A percentile compares a stretch with the other conserved stretches of the same genome.
Conservation (phyloP, 92 coral and sea anemone species). For the Montipora capitata region DNA sequence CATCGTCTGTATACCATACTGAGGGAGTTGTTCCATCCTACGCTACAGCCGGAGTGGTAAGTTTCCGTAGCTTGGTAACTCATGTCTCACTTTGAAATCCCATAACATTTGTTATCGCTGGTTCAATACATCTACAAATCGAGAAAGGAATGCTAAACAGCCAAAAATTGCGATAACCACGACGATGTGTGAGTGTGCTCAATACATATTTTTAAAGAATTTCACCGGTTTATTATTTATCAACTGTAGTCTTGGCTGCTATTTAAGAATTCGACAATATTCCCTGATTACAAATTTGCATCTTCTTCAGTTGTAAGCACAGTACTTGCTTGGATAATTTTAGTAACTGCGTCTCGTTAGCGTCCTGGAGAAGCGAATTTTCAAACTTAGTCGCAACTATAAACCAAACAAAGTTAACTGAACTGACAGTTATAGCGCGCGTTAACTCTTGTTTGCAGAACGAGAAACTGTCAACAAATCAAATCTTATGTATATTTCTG, state of each 20-base stretch:
- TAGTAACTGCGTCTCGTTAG: too few species aligned
- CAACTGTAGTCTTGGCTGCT: too few species aligned
- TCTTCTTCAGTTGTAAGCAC: too few species aligned
- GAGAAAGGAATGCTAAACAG: neutral
- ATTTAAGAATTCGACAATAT: too few species aligned
- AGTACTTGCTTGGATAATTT: too few species aligned
- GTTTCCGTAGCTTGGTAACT: neutral
- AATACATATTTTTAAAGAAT: too few species aligned
- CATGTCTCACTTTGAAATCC: too few species aligned
- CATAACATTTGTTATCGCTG: too few species aligned
- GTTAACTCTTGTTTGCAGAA: conserved; percentile 6
- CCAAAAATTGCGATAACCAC: neutral
- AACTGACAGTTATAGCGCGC: conserved; percentile 10
- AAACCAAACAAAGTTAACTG: neutral
- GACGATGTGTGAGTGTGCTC: neutral
- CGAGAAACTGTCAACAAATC: neutral
- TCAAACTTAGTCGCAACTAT: neutral
- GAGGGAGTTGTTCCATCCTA: conserved; percentile 81
- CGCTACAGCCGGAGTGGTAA: conserved; percentile 82
- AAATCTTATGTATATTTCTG: neutral
- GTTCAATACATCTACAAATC: neutral
- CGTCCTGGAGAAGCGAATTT: neutral
- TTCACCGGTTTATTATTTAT: too few species aligned
- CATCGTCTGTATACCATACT: conserved; percentile 76
- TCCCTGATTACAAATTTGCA: too few species aligned